Evolutionary conservation across 1,140 invertebrate genomes (phyloP), one percentile per base, ranked within the genome.

Genomic region (Drosophila equinoxialis): DNA sequence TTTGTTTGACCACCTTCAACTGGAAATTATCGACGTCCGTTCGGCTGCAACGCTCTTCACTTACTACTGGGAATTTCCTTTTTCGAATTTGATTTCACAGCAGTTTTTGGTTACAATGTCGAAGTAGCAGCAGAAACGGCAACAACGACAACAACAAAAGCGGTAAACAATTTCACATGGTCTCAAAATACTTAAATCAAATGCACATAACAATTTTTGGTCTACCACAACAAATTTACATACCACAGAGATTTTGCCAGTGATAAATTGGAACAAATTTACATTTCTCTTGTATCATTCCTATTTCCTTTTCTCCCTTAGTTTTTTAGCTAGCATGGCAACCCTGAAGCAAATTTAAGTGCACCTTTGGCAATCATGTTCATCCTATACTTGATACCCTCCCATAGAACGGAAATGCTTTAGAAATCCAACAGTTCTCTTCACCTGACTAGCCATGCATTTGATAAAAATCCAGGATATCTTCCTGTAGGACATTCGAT

Each of bases 31-130:
- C 48, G 59, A 81, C 83, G 83, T 87, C 84, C 70, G 74, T 61
- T 68, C 80, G 41, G 35, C 65, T 62, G 59, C 68, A 76, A 70
- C 68, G 84, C 80, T 83, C 68, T 59, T 68, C 70, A 79, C 67
- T 83, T 80, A 87, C 87, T 83, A 87, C 84, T 87, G 84, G 63
- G 64, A 71, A 57, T 77, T 77, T 51, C 45, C 45, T 79, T 67
- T 68, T 37, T 57, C 69, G 83, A 83, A 82, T 72, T 80, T 74
- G 58, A 65, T 35, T 72, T 80, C 66, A 55, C 68, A 78, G 64
- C 76, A 63, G 55, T 59, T 37, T 57, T 59, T 37, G 57, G 33
- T 59, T 59, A 37, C 45, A 17, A 23, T 35, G 57, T 2, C n/a
- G 20, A 42, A n/a, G 35, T 33, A 59, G 51, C 30, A 37, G 35